Evolutionary conservation across 2,888 invertebrate genomes (phyloP), one percentile per base, ranked within the genome.

Genomic region (Drosophila stalkeri): DNA sequence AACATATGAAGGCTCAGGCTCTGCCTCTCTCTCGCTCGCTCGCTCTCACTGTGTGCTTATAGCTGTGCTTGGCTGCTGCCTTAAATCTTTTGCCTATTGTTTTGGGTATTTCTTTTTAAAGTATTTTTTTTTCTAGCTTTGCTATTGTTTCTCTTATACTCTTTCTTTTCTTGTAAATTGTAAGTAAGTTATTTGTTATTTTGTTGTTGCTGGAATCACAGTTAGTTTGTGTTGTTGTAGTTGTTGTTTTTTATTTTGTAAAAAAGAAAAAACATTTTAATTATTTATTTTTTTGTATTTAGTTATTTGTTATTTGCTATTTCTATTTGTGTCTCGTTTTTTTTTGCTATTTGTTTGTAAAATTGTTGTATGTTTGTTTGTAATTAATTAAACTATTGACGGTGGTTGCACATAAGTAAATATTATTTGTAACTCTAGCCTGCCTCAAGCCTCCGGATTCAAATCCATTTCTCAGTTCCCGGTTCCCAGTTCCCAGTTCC

Each of bases 211-310:
- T 86, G 81, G 81, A 79, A 86, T 86, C 86, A 86, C 86, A 86
- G 86, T 86, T 86, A 88, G 86, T 86, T 86, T 86, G 88, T 88
- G 86, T 88, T 86, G 85, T 84, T 77, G 83, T 84, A 79, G 76
- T 85, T 75, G 70, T 80, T 72, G 46, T 65, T 62, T 62, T 68
- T 64, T 54, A 66, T 62, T 67, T 75, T 60, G 74, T 74, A 51
- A 33, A 51, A 77, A 77, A 72, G 9, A 77, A 77, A 71, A 80
- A 71, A 74, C 65, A 20, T 72, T 35, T 70, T 81, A 23, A 23
- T 71, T 72, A 35, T 65, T 59, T 61, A 2, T 31, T 31, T 7
- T 31, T 31, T 31, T 31, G 33, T 54, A 64, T 64, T 64, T 75
- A 18, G 52, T 68, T 41, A 47, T 74, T 64, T 43, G n/a, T 11